Conservation (phyloP, 2,888 invertebrate species). For the Charanyca ferruginea region DNA sequence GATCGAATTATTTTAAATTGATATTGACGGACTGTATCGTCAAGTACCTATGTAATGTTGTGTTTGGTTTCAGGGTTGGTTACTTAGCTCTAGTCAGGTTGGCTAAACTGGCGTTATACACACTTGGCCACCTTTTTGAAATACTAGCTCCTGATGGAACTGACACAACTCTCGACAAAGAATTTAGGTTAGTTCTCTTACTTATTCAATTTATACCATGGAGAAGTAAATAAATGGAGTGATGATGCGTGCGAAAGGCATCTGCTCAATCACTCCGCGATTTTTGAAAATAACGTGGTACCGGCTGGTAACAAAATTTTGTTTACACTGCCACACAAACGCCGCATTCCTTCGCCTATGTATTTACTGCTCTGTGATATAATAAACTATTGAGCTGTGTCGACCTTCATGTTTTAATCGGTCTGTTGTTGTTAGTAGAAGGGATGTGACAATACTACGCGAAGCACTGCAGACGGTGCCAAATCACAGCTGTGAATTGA, state of each 20-base stretch:
- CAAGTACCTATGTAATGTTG: conserved; percentile 1
- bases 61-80: conserved; percentile 92
- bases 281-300: not conserved
- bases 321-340: too few relatives aligned
- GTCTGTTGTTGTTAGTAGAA: conserved; percentile 74
- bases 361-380: not conserved
- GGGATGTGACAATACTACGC: conserved; percentile 93
- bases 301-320: not conserved
- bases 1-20: not conserved
- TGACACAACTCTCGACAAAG: conserved; percentile 82
- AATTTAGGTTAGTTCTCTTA: conserved; percentile 77
- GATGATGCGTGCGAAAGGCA: not conserved
- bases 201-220: not conserved
- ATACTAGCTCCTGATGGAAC: conserved; percentile 89
- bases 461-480: conserved; percentile 96
- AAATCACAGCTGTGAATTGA: conserved; percentile 95
- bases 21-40: not conserved
- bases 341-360: not conserved
- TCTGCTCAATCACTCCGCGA: not conserved
- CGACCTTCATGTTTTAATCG: conserved; percentile 32
- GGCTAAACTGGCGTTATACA: conserved; percentile 96
- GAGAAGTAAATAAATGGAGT: conserved; percentile 9
- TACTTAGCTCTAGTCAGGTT: conserved; percentile 97
- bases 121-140: conserved; percentile 95
- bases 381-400: not conserved